A percentile compares a stretch with the other conserved stretches of the same genome.
phyloP scores from a whole-genome alignment of 2,888 invertebrate species.

The Watsonalla binaria region DNA sequence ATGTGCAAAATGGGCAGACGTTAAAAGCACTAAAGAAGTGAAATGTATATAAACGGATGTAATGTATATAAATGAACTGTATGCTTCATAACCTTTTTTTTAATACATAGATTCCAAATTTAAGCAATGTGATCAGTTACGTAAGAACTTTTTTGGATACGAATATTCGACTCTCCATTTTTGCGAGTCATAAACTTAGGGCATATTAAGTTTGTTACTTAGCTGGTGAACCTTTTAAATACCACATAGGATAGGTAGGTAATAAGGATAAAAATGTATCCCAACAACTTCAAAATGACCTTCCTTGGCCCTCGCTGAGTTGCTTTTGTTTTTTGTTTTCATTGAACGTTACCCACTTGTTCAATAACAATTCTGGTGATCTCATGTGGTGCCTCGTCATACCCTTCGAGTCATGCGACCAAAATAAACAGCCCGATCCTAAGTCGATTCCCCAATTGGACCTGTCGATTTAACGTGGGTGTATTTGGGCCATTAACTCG shows the following conservation, averaged over 20 bases:
- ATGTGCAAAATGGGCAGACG: constrained; percentile 14
- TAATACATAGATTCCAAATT: no score
- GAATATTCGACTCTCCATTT: no score
- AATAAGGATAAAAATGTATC: not conserved
- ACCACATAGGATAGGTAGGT: not conserved
- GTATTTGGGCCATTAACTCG: constrained; percentile 35
- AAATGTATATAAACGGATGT: no score
- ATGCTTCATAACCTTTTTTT: no score
- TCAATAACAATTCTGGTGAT: constrained; percentile 55
- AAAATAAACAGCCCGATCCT: constrained; percentile 54
- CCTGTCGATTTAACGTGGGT: constrained; percentile 37
- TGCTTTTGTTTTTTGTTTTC: constrained; percentile 8
- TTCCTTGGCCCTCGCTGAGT: constrained; percentile 4
- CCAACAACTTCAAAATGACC: constrained; percentile 1
- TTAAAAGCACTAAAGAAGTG: no score
- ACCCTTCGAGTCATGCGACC: constrained; percentile 55
- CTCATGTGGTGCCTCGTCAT: constrained; percentile 64
- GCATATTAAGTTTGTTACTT: no score
- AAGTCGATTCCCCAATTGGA: constrained; percentile 51
- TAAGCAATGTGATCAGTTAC: no score
- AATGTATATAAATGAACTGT: no score
- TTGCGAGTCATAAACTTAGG: no score
- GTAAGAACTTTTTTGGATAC: no score
- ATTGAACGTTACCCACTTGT: constrained; percentile 18
- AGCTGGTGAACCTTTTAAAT: not conserved